Evolutionary conservation across 23 tunicate species (phyloP).

Genomic region (Botrylloides violaceus): DNA sequence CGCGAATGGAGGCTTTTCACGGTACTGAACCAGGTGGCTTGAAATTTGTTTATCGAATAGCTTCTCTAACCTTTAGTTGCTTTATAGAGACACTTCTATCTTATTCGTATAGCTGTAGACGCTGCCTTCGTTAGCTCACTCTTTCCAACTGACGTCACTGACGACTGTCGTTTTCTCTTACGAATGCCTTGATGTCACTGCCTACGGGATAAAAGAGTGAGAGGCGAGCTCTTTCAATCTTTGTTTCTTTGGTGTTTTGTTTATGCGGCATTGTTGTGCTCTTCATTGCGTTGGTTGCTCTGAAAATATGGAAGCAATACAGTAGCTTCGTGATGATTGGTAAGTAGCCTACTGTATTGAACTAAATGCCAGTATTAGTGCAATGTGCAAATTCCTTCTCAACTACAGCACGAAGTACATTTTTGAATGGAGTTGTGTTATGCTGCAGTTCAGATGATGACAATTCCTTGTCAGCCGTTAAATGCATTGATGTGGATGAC

Average conservation of each 20-base stretch:
- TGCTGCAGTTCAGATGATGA: not conserved
- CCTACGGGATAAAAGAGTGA: conserved; percentile 30
- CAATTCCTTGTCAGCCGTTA: conserved; percentile 2
- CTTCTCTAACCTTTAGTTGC: no score
- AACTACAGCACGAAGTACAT: not conserved
- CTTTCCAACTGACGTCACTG: conserved; percentile 95
- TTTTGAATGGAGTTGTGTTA: not conserved
- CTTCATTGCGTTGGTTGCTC: not conserved
- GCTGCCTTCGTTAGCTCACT: no score
- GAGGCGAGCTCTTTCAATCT: conserved; percentile 8
- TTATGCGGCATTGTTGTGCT: not conserved
- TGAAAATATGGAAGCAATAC: not conserved
- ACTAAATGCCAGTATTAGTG: not conserved
- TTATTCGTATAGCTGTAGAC: no score
- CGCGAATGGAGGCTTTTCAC: no score
- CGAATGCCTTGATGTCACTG: conserved; percentile 92
- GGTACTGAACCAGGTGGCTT: no score
- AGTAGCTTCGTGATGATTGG: no score
- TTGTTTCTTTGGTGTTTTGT: no score
- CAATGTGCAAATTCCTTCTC: no score
- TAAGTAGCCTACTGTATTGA: not conserved
- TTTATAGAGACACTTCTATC: no score
- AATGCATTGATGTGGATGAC: conserved; percentile 5
- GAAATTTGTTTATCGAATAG: no score
- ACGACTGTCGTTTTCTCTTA: conserved; percentile 39